Conservation (phyloP, 2,113 vertebrate species). For the Rhegmatorhina hoffmannsi region DNA sequence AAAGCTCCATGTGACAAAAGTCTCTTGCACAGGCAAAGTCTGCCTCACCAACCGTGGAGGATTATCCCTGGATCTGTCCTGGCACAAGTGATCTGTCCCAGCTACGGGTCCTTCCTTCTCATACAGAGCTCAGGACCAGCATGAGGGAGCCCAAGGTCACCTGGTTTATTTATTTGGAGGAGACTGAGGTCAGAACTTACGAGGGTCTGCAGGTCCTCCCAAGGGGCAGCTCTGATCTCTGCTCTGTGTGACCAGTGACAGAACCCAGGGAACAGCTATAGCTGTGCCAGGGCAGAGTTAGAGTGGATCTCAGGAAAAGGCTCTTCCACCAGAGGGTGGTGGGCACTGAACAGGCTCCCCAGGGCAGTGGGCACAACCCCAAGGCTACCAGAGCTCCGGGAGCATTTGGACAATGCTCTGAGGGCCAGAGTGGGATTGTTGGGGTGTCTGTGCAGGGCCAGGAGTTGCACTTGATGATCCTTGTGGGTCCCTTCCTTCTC, state of each 20-base stretch:
- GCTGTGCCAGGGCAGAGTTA: not conserved
- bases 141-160: not conserved
- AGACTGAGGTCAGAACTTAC: fast-evolving
- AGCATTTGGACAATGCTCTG: not conserved
- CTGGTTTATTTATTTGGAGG: not conserved
- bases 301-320: not conserved
- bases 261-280: fast-evolving
- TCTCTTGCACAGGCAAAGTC: not conserved
- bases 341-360: not conserved
- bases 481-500: fast-evolving
- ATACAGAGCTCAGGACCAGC: not conserved
- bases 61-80: fast-evolving
- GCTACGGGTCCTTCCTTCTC: fast-evolving
- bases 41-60: not conserved
- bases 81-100: not conserved
- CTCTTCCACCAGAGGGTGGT: not conserved
- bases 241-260: not conserved
- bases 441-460: not conserved
- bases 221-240: fast-evolving
- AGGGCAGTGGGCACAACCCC: not conserved
- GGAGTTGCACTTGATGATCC: fast-evolving
- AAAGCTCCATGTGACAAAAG: not conserved
- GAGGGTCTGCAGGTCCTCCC: not conserved
- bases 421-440: not conserved
- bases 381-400: not conserved